Evolutionary conservation across 2,113 vertebrate genomes (phyloP), one percentile per base, ranked within the genome.

Genomic region (Oenanthe oenanthe): DNA sequence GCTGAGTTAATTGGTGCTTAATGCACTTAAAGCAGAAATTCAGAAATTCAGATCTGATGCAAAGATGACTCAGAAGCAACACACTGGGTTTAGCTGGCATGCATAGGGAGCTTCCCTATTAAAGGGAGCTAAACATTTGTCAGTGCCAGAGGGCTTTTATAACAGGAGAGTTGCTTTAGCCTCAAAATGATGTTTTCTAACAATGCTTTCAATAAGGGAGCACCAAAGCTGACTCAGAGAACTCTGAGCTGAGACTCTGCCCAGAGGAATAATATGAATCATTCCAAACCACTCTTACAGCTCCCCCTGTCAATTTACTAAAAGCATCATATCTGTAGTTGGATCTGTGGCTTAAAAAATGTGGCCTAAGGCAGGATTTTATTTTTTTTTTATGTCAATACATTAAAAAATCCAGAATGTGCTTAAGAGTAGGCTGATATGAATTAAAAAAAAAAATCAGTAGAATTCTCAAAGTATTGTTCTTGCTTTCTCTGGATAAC

Each of bases 271-370:
- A 92, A 57, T 54, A 81, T 75, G 90, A 96, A 93, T 94, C 57
- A 90, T 71, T 67, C 61, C 80, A 63, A 94, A 85, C 71, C 9
- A 17, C 56, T 90, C 61, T 77, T 50, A 62, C 29, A 91, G 42
- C 78, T 92, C 83, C 60, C 50, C 45, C 65, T 89, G 60, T 95
- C 82, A 93, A 68, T 90, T 83, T 96, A 88, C 65, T 89, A 73
- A 94, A 94, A 95, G n/a, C 70, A 78, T 88, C 45, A 16, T 96
- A 97, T 97, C 95, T 92, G 54, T 45, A 90, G 68, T n/a, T 90
- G 53, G 72, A 96, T 90, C 95, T 93, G 53, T 79, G 50, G 73
- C 82, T 94, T 81, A 85, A 68, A 92, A 94, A 87, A 95, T 45
- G 70, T 87, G 34, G 50, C 92, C 54, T 60, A 56, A 92, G 89